Evolutionary conservation across 2,888 invertebrate genomes (phyloP), one percentile per base, ranked within the genome.

Genomic region (Xestia rhomboidea): DNA sequence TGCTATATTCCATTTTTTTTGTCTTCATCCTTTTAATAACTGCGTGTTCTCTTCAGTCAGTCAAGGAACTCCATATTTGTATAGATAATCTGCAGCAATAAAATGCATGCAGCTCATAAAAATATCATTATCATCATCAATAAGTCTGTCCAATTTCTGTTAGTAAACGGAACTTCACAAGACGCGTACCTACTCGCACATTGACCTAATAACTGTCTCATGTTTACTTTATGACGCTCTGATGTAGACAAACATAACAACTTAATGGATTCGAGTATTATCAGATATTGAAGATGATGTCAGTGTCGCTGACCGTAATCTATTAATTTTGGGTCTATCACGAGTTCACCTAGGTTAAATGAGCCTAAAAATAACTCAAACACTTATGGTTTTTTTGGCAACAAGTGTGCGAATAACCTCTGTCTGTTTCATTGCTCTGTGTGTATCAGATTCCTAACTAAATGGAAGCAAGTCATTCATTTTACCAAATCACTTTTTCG

Each of bases 401-500:
- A 69, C 21, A 51, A 63, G 11, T 54, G 24, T 41, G 30, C 57
- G 13, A 44, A 66, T 15, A 60, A n/a, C 51, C 72, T 88, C 88
- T 88, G 44, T 64, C 8, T 15, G 24, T 63, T 81, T 79, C 57
- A 41, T 67, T 77, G 30, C 67, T 89, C 89, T 90, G 83, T 84
- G 69, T 70, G 84, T 85, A 87, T 90, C 84, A 88, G 87, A 93
- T 92, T 92, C 92, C 86, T 81, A 75, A 78, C 87, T 90, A 91
- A 92, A 93, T 93, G 89, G 91, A 92, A 81, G 83, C 81, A 67
- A 88, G 90, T 90, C 92, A 90, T 94, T 93, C 94, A 93, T 93
- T 94, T 91, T 88, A 91, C 92, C 87, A 93, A 94, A 94, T 94
- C 91, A 94, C 92, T 92, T 90, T 93, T 93, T 90, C 88, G 92